Base-by-base conservation (phyloP, 2,113 vertebrate genomes). In the Chloroceryle aenea region DNA sequence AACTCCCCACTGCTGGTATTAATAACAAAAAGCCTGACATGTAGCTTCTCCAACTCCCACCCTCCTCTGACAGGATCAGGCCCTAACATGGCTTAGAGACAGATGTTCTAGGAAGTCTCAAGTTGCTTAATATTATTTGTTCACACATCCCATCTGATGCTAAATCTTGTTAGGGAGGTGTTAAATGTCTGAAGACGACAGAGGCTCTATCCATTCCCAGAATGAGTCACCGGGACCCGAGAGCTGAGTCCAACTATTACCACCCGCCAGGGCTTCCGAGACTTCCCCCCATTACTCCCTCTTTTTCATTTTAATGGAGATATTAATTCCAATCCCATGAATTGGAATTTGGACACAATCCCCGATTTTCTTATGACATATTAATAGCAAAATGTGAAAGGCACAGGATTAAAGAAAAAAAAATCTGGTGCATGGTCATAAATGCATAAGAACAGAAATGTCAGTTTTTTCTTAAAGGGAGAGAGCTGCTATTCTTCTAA, bases 351-450 rank as follows among this genome's bases (percentile, higher is more conserved):
- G 95, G 94, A 93, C 30, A 84, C 42, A 43, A 56, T 93, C 53
- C 0, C 3, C 76, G 53, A 50, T 95, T 95, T 95, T 87, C 63
- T 91, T 94, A 59, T 81, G 88, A 93, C 88, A 94, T 91, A 72
- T 95, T 95, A 95, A 95, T 93, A 94, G 82, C 75, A 94, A 90
- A 92, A 88, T 72, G 95, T 85, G 92, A 94, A 95, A 96, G 56
- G 20, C 52, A 62, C 1, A 11, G 75, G n/a, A 83, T 76, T 86
- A 40, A 40, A 40, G 20, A 66, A 86, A 89, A 77, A 42, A 42
- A 50, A n/a, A 67, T 32, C 9, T 85, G 23, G 19, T 94, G 32
- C 26, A 9, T 34, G 36, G 17, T 78, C 47, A 58, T 48, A 74
- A 93, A 62, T 29, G n/a, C 82, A 25, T 40, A 80, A 89, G 45